phyloP scores from a whole-genome alignment of 2,888 invertebrate genomes.

The Ctena decussata region DNA sequence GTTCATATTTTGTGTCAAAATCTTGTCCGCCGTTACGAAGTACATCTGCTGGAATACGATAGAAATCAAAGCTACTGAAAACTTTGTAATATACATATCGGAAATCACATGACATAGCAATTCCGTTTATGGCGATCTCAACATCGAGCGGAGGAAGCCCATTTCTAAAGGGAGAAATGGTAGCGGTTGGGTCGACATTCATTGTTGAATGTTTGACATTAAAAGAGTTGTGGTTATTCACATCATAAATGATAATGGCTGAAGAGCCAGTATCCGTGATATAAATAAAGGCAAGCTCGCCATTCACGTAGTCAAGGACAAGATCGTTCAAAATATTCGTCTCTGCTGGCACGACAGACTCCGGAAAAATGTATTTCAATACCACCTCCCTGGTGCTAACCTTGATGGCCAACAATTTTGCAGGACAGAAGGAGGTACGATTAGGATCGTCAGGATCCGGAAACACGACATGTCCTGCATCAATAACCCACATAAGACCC shows the following conservation, averaged over 20 bases:
- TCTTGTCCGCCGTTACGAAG: neutral
- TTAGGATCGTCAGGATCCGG: neutral
- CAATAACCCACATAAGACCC: neutral
- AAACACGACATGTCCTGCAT: neutral
- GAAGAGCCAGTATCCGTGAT: neutral
- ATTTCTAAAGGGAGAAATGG: neutral
- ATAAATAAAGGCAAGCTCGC: neutral
- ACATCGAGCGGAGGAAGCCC: neutral
- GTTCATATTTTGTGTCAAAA: neutral
- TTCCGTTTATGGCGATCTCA: neutral
- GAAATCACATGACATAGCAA: neutral
- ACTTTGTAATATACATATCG: neutral
- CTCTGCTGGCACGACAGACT: neutral
- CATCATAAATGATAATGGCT: neutral
- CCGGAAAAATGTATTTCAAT: neutral
- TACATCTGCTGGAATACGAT: neutral
- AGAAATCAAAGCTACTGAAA: neutral
- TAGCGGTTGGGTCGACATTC: neutral
- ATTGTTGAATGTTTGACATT: neutral
- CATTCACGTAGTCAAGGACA: neutral
- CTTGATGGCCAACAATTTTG: neutral
- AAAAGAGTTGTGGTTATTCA: neutral
- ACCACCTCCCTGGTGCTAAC: neutral
- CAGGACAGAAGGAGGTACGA: neutral
- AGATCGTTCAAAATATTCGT: constrained; percentile 1